phyloP scores from a whole-genome alignment of 1,140 invertebrate species.

The Caenorhabditis tropicalis region DNA sequence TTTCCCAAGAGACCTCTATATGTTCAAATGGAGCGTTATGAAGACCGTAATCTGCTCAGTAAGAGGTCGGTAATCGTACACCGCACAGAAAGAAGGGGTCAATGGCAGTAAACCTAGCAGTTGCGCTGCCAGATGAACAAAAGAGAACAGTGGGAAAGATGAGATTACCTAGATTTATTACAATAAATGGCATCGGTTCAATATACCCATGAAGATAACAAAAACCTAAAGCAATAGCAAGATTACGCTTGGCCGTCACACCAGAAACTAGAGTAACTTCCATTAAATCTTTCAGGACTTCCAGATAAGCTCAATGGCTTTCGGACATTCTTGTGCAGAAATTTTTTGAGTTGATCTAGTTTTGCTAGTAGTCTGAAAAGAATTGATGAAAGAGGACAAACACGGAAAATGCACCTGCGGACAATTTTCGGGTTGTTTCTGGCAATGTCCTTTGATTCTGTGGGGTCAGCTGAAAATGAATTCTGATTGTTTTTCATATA shows the following conservation, averaged over 20 bases:
- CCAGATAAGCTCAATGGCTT: conserved; percentile 47
- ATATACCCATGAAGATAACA: neutral
- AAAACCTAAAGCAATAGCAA: neutral
- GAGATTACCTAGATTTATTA: neutral
- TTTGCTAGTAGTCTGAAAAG: conserved; percentile 42
- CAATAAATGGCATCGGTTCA: neutral
- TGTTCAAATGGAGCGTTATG: conserved; percentile 15
- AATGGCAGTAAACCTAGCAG: neutral
- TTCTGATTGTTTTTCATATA: too few species aligned
- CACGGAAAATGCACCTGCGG: neutral
- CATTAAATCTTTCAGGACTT: conserved; percentile 51
- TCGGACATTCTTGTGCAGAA: conserved; percentile 48
- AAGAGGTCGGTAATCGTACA: neutral
- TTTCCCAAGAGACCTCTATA: conserved; percentile 3
- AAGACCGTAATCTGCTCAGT: neutral
- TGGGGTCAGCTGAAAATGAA: conserved; percentile 52
- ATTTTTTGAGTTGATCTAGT: conserved; percentile 43
- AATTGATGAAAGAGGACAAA: neutral
- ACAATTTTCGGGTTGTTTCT: conserved; percentile 56
- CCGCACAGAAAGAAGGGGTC: neutral
- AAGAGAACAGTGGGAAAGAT: neutral
- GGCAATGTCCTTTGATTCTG: conserved; percentile 56
- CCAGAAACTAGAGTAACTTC: conserved; percentile 51
- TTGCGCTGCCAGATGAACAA: neutral
- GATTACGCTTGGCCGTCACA: conserved; percentile 10